These are phyloP conservation scores for Hirundichthys speculiger DNA, from an alignment of 2,113 vertebrate species.

Conservation along the genomic window DNA sequence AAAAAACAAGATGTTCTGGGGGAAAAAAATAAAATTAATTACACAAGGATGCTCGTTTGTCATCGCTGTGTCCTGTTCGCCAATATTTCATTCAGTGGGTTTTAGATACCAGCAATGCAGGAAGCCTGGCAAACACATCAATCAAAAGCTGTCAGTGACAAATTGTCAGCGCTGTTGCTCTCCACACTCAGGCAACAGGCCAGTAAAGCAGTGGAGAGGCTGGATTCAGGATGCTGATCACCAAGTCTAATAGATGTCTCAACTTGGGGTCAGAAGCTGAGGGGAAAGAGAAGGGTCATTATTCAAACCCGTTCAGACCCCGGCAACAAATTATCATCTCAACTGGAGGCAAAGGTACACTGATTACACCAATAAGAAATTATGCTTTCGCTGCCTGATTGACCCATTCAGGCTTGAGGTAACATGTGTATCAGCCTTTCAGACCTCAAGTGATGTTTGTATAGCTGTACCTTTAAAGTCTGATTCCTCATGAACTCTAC, in stretches of 20 bases:
- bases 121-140: constrained; percentile 42
- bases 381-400: too few relatives aligned
- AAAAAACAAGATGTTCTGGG: constrained; percentile 41
- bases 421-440: too few relatives aligned
- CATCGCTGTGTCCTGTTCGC: constrained; percentile 43
- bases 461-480: too few relatives aligned
- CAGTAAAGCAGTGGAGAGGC: constrained; percentile 20
- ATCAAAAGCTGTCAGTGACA: constrained; percentile 65
- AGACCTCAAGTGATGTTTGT: too few relatives aligned
- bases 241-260: constrained; percentile 34
- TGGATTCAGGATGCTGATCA: constrained; percentile 10
- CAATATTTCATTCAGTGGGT: constrained; percentile 72
- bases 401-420: too few relatives aligned
- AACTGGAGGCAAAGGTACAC: not conserved
- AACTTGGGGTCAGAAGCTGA: constrained; percentile 6
- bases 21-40: too few relatives aligned
- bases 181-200: constrained; percentile 42
- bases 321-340: not conserved
- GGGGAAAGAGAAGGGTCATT: constrained; percentile 1
- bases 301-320: constrained; percentile 6
- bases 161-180: constrained; percentile 43
- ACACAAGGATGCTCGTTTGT: constrained; percentile 56
- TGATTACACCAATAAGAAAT: too few relatives aligned
- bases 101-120: constrained; percentile 59
- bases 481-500: too few relatives aligned